phyloP scores from a whole-genome alignment of 2,797 vertebrate genomes.

The Stomatorhinus walkeri region DNA sequence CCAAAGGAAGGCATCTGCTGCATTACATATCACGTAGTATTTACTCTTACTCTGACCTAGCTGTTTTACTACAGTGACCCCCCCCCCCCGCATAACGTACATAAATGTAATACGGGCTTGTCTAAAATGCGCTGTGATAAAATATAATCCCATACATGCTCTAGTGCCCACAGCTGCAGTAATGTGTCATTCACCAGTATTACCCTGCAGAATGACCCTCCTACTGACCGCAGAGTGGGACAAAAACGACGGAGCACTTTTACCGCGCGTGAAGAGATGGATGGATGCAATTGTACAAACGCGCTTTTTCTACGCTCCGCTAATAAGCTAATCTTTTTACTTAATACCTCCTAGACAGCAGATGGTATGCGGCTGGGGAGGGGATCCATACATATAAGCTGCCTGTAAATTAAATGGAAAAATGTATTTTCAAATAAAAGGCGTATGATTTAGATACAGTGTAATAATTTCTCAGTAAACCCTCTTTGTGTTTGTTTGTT shows the following conservation, averaged over 20 bases:
- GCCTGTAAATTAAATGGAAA: not conserved
- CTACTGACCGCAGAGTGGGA: not conserved
- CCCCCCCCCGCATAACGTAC: not conserved
- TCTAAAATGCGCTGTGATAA: not conserved
- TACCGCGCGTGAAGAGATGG: not conserved
- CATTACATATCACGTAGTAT: not conserved
- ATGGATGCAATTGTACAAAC: not conserved
- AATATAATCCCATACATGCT: not conserved
- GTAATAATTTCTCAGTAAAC: not conserved
- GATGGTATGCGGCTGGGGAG: not conserved
- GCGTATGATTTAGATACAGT: not conserved
- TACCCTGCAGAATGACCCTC: not conserved
- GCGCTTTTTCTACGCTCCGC: not conserved
- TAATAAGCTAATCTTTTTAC: slow-evolving; percentile 1
- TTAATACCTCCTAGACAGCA: not conserved
- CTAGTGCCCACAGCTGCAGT: not conserved
- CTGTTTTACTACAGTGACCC: not conserved
- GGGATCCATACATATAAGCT: not conserved
- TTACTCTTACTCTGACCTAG: not conserved
- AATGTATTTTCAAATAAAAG: not conserved
- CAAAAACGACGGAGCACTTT: not conserved
- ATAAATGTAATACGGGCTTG: not conserved
- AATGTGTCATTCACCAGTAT: not conserved
- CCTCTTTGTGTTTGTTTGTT: not conserved
- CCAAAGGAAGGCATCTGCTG: not conserved